Conservation (phyloP, 2,797 vertebrate species). For the Petrocephalus sullivani region DNA sequence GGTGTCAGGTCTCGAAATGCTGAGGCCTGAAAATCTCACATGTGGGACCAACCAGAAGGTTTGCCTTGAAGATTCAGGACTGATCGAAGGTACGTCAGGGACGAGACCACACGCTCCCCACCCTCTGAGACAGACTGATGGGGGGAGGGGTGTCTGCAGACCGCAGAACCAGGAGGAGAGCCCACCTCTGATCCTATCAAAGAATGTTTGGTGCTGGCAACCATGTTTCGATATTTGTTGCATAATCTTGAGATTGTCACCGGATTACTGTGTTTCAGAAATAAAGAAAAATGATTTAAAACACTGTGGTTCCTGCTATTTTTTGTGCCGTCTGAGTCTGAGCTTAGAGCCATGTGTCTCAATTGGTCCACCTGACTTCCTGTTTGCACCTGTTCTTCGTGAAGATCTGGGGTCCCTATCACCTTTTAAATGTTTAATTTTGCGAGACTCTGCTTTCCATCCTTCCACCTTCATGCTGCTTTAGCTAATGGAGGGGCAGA, state of each 20-base stretch:
- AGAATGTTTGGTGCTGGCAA: slow-evolving; percentile 51
- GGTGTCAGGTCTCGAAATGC: neutral
- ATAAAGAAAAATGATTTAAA: slow-evolving; percentile 51
- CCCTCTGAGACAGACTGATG: neutral
- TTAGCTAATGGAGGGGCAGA: neutral
- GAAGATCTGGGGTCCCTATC: neutral
- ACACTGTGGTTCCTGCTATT: slow-evolving; percentile 43
- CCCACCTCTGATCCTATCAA: slow-evolving; percentile 16
- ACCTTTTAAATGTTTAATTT: neutral
- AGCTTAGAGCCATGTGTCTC: neutral
- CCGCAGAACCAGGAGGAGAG: neutral
- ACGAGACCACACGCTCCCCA: neutral
- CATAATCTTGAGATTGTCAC: slow-evolving; percentile 61
- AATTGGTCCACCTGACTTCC: neutral
- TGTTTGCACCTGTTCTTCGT: neutral
- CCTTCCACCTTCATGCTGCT: neutral
- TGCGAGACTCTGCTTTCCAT: neutral
- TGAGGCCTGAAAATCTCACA: neutral
- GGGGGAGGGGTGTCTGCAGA: neutral
- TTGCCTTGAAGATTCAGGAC: neutral
- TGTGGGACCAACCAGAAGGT: neutral
- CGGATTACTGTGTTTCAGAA: slow-evolving; percentile 63
- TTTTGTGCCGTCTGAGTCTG: neutral
- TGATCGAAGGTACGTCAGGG: neutral
- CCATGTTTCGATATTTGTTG: slow-evolving; percentile 61